Evolutionary conservation across 2,888 invertebrate genomes (phyloP).

Genomic region (Pollenia amentaria): DNA sequence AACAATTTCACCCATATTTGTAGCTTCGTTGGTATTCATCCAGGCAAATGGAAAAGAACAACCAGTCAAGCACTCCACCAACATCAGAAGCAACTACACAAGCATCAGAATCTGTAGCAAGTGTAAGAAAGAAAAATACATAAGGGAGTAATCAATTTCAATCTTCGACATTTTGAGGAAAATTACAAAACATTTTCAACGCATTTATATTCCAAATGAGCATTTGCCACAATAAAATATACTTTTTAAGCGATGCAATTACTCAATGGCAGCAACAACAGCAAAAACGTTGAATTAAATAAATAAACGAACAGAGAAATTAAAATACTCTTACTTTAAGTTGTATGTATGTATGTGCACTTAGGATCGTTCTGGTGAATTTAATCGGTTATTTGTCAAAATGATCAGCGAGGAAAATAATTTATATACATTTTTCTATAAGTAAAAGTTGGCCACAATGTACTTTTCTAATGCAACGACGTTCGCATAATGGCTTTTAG

Average conservation of each 20-base stretch:
- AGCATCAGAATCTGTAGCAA: conserved; percentile 37
- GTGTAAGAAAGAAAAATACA: conserved; percentile 46
- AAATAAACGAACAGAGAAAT: conserved; percentile 60
- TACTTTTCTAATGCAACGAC: too few relatives aligned
- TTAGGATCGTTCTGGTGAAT: background rate
- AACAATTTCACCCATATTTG: background rate
- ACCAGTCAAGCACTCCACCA: conserved; percentile 20
- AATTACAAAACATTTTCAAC: conserved; percentile 77
- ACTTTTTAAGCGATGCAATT: conserved; percentile 75
- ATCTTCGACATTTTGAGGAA: conserved; percentile 77
- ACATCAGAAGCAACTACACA: conserved; percentile 17
- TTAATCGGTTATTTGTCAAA: conserved; percentile 6
- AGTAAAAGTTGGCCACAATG: too few relatives aligned
- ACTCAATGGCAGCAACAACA: conserved; percentile 69
- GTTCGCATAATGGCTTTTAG: too few relatives aligned
- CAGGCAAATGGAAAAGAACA: conserved; percentile 35
- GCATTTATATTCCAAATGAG: conserved; percentile 77
- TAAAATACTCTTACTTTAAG: conserved; percentile 56
- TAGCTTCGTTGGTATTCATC: conserved; percentile 46
- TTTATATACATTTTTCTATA: too few relatives aligned
- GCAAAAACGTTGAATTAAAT: conserved; percentile 25
- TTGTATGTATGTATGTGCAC: background rate
- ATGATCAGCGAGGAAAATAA: background rate
- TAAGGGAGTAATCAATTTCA: conserved; percentile 76
- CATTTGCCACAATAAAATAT: conserved; percentile 75